Evolutionary conservation across 2,113 vertebrate species (phyloP).

Genomic region (Leptobrachium ailaonicum): DNA sequence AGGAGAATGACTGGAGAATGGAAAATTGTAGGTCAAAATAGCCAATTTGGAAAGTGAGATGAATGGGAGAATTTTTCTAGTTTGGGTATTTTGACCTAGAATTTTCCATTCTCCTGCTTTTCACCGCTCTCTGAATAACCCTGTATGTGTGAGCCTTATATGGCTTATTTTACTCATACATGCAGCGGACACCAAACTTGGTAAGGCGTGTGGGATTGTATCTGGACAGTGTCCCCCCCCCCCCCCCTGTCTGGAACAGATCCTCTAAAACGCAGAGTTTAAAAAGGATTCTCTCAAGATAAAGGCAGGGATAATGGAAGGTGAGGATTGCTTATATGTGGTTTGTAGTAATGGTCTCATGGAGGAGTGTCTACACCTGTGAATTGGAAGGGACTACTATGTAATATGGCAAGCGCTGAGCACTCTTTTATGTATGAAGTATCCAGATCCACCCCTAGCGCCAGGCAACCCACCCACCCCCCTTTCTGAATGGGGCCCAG

Average conservation of each 20-base stretch:
- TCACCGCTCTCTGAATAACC: too few species aligned
- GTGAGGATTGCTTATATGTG: not conserved
- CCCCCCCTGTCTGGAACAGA: not conserved
- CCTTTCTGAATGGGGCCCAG: conserved; percentile 23
- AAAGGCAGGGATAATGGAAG: not conserved
- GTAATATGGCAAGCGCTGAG: not conserved
- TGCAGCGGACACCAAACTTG: conserved; percentile 29
- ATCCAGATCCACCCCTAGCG: conserved; percentile 9
- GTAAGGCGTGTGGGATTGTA: not conserved
- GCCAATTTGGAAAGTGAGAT: too few species aligned
- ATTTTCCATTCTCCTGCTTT: too few species aligned
- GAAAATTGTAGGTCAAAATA: too few species aligned
- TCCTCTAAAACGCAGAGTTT: not conserved
- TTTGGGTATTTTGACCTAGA: too few species aligned
- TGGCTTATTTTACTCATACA: not conserved
- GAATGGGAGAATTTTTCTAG: too few species aligned
- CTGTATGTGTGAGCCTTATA: not conserved
- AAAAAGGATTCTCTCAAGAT: not conserved
- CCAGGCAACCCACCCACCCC: conserved; percentile 11
- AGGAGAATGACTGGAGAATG: too few species aligned
- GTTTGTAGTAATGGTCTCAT: not conserved
- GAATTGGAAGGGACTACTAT: not conserved
- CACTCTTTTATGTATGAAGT: conserved; percentile 11
- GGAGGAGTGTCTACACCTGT: not conserved
- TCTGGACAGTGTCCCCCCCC: conserved; percentile 11